Evolutionary conservation across 2,797 vertebrate genomes (phyloP).

Genomic region (Oryzias sinensis): DNA sequence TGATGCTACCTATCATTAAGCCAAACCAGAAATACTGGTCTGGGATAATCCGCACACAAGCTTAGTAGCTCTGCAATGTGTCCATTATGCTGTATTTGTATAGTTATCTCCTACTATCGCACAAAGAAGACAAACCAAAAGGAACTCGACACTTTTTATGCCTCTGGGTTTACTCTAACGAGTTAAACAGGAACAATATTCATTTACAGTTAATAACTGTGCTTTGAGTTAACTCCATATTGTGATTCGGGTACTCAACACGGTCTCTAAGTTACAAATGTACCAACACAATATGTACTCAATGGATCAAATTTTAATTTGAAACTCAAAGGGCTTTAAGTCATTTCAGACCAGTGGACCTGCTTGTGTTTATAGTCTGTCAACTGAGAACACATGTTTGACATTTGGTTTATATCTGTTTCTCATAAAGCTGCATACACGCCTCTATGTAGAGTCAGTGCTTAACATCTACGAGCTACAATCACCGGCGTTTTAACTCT

Average conservation of each 20-base stretch:
- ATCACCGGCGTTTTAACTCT: constrained; percentile 5
- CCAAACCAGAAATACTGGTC: constrained; percentile 74
- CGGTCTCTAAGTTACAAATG: no score
- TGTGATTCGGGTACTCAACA: no score
- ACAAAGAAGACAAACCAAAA: constrained; percentile 39
- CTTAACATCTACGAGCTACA: constrained; percentile 4
- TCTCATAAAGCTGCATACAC: neutral
- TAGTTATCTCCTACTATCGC: constrained; percentile 36
- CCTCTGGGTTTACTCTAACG: neutral
- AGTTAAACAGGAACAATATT: neutral
- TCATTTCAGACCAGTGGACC: neutral
- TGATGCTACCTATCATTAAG: constrained; percentile 63
- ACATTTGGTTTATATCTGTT: neutral
- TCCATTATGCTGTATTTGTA: constrained; percentile 43
- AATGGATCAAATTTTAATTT: constrained; percentile 4
- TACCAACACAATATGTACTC: neutral
- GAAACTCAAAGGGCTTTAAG: neutral
- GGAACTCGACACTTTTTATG: constrained; percentile 5
- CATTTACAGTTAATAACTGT: neutral
- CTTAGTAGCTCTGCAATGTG: constrained; percentile 42
- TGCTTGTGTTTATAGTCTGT: constrained; percentile 1
- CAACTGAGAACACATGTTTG: neutral
- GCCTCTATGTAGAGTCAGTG: neutral
- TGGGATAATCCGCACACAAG: constrained; percentile 50
- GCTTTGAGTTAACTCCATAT: neutral